Base-by-base conservation (phyloP, 2,888 invertebrate genomes). In the Trichacis sp. region DNA sequence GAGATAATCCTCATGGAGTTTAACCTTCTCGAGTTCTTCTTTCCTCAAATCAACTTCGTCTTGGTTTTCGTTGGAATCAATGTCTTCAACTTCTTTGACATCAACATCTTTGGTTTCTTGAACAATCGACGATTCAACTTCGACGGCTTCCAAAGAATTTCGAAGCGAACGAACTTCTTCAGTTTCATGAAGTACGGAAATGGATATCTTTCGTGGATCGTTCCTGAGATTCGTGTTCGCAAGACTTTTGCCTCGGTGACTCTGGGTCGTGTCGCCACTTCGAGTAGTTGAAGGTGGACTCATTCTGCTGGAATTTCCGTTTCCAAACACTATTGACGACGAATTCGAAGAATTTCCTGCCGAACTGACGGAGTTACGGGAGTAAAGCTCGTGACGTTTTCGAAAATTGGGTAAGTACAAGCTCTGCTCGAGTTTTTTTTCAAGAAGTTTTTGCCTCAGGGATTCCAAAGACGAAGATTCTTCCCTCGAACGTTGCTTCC, bases 361-460 rank as follows among this genome's bases (percentile, higher is more conserved):
- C 29, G 50, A 40, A 19, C 57, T 59, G 19, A 59, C 57, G 1
- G 68, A 53, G 53, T 68, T 59, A 46, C 48, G 70, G 40, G 73
- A 72, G 40, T 75, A 73, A 11, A 73, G 72, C 17, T 77, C 76
- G 8, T 74, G 66, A 45, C 75, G 68, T 12, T 73, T 72, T 18
- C 73, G 70, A 11, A 73, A 67, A n/a, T 43, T 65, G 0, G 81
- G 80, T 15, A 71, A 56, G 52, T 80, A 81, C 1, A 82, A 69
- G 62, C 70, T 73, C n/a, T 75, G 70, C 38, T 82, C 82, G 1
- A 74, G 71, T 4, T 68, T 72, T 63, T 74, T 77, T 49, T 79
- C 77, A 24, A 72, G 64, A 12, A 79, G 54, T 55, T 73, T 76
- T n/a, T 73, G 70, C 15, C 56, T 68, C n/a, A 81, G 45, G 3